A percentile compares a stretch with the other conserved stretches of the same genome.
Conservation (phyloP, 2,113 vertebrate species). For the Chlamydotis undulata region DNA sequence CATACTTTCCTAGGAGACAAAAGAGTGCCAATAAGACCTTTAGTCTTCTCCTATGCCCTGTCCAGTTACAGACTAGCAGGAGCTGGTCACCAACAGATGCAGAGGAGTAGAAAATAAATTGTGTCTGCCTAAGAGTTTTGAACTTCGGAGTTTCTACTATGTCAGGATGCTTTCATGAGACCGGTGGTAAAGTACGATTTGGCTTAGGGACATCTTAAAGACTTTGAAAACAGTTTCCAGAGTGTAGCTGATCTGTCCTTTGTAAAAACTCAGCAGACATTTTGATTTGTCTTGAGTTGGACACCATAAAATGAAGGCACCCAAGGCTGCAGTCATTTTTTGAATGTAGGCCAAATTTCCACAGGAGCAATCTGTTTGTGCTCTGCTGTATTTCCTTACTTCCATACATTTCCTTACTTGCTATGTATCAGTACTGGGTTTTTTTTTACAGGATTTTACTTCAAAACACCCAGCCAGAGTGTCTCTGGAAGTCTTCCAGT, state of each 20-base stretch:
- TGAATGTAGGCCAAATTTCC: neutral
- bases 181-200: neutral
- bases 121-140: neutral
- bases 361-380: neutral
- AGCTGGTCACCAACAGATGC: neutral
- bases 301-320: neutral
- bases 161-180: neutral
- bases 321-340: neutral
- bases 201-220: neutral
- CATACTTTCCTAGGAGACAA: neutral
- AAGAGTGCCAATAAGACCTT: rapidly evolving
- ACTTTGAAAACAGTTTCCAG: neutral
- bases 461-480: neutral
- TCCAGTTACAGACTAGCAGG: neutral
- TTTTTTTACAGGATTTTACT: neutral
- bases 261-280: neutral
- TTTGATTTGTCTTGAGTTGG: neutral
- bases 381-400: neutral
- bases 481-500: neutral
- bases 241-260: neutral
- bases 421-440: neutral
- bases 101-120: neutral
- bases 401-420: neutral
- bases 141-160: neutral
- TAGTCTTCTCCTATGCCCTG: neutral